phyloP scores from a whole-genome alignment of 1,140 invertebrate genomes.

The Lutraria rhynchaena region DNA sequence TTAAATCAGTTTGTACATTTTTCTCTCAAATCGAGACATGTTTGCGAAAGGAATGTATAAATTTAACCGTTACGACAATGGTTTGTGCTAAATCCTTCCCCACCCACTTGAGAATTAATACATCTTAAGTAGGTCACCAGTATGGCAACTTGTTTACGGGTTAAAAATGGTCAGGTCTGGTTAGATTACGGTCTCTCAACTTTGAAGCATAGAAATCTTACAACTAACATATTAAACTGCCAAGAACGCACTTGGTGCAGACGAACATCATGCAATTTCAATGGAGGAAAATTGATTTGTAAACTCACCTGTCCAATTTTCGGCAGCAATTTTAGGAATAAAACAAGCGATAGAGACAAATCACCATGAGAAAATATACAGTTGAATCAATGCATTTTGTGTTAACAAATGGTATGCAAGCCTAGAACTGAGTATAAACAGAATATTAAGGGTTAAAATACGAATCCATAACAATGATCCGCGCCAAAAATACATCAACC shows the following conservation, averaged over 20 bases:
- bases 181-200: too few species aligned
- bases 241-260: too few species aligned
- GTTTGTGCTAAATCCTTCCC: not conserved
- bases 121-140: conserved; percentile 33
- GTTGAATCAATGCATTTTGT: conserved; percentile 55
- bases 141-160: not conserved
- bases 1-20: too few species aligned
- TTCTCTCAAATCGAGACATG: too few species aligned
- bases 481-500: conserved; percentile 75
- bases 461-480: conserved; percentile 70
- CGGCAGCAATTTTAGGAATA: conserved; percentile 19
- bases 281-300: conserved; percentile 53
- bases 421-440: not conserved
- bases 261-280: conserved; percentile 3
- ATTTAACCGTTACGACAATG: too few species aligned
- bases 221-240: too few species aligned
- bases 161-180: too few species aligned
- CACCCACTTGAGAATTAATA: conserved; percentile 16
- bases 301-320: conserved; percentile 61
- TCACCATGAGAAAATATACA: conserved; percentile 46
- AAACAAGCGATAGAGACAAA: not conserved
- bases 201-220: too few species aligned
- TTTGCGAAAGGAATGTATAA: too few species aligned
- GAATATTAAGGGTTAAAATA: conserved; percentile 9
- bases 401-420: not conserved